Conservation (phyloP, 2,113 vertebrate species). For the Passer montanus region DNA sequence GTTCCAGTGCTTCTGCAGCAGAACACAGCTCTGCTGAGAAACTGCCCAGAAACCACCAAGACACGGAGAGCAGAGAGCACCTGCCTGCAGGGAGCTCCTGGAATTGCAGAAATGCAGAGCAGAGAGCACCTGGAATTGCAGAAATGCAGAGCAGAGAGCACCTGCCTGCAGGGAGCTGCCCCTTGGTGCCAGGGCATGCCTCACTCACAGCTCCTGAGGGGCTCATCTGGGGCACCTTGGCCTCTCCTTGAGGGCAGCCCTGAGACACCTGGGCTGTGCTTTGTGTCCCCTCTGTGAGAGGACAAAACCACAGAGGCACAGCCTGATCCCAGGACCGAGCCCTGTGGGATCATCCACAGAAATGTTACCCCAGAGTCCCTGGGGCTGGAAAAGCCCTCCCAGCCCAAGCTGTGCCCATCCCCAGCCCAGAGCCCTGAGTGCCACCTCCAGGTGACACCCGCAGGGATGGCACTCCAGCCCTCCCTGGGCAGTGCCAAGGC, state of each 20-base stretch:
- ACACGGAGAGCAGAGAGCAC: no score
- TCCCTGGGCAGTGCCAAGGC: background rate
- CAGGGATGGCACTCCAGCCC: background rate
- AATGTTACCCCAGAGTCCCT: background rate
- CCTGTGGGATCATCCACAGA: no score
- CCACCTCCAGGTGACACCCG: background rate
- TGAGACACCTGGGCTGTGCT: rapidly evolving
- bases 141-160: no score
- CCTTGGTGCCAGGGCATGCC: background rate
- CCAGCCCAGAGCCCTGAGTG: background rate
- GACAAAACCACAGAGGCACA: no score
- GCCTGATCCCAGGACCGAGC: no score
- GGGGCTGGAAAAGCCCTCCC: background rate
- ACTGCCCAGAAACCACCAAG: background rate
- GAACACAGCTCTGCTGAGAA: background rate
- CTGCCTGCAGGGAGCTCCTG: no score
- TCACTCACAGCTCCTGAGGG: rapidly evolving
- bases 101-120: no score
- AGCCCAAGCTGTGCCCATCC: background rate
- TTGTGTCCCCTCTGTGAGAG: background rate
- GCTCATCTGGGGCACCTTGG: rapidly evolving
- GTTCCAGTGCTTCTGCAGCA: rapidly evolving
- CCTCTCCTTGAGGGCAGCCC: background rate
- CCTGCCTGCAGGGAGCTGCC: no score
- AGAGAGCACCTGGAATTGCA: no score